Base-by-base conservation (phyloP, 2,797 vertebrate genomes). In the Chelon auratus region DNA sequence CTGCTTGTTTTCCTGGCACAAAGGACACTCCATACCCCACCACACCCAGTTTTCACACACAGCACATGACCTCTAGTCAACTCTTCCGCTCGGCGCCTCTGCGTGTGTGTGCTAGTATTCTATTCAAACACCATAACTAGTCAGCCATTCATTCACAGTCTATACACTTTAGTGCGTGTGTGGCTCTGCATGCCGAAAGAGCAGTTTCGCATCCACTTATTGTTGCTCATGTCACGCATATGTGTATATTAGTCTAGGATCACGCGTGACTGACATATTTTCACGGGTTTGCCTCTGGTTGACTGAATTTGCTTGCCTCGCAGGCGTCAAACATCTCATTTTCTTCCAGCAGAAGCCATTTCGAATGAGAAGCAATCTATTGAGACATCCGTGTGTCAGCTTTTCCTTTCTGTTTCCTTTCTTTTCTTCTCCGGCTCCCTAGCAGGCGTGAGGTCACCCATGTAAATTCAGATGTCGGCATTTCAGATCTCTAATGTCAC, bases 31-130 rank as follows among this genome's bases (percentile, higher is more conserved):
- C 60, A 43, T 50, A 52, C 52, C 51, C 40, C 17, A 39, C 77
- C 89, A 82, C 81, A 67, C 86, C 83, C 80, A 61, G 20, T 84
- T 82, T 69, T 78, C 67, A 63, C 74, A 58, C 68, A 68, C 72
- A 54, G 7, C 60, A 67, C 47, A 51, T 80, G 78, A 82, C 80
- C 81, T 75, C 66, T n/a, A 61, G 68, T 87, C 66, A 78, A 70
- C 77, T 83, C 71, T 57, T 53, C 50, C 65, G 36, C 14, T n/a
- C 50, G 17, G 62, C 45, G 73, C 48, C 51, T 51, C 69, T 64
- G 50, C 62, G 39, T 81, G 59, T 37, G 54, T 72, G 10, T 77
- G 74, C 55, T 40, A 50, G 62, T 62, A 37, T 78, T 79, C 53
- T 75, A n/a, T 82, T 80, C 47, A 77, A 63, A 56, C 48, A 63